Evolutionary conservation across 2,797 vertebrate genomes (phyloP), one percentile per base, ranked within the genome.

Genomic region (Chiroxiphia lanceolata): DNA sequence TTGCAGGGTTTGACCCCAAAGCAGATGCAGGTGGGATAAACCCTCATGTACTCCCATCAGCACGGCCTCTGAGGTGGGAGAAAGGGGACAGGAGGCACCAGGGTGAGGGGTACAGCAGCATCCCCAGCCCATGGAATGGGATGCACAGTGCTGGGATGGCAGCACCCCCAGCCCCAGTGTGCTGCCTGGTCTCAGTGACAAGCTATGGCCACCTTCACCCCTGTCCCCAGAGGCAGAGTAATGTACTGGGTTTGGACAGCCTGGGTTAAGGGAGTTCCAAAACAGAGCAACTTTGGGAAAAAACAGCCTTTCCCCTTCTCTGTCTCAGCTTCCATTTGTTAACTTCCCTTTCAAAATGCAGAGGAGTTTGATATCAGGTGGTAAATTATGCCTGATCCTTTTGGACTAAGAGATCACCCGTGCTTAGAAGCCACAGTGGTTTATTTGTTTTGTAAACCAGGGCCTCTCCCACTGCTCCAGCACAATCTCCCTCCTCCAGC

Each of bases 401-500:
- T 16, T 5, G 27, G 36, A 77, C 78, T 15, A 56, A 68, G 67
- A 36, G 44, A 56, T 44, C 11, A 11, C 88, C 33, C 12, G 0
- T 40, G 83, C 76, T 56, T 53, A 8, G 13, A 11, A 69, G 38
- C 64, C 84, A 33, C 71, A 67, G 87, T 13, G 82, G 64, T 89
- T 91, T 22, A 57, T 94, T 93, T 95, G 93, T 70, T 85, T 87
- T 64, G 84, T 85, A 74, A 87, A 80, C 44, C 93, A 60, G 89
- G 45, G 78, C 70, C 83, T 86, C 83, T 93, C 88, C 71, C 2
- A 6, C 71, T 74, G 90, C 76, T 91, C 75, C 85, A 57, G 79
- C 29, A 4, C 84, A 2, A 10, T 9, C 10, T 61, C 42, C 54
- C 54, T 86, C 57, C 36, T 36, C 0, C 85, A 57, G 83, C 29